These are phyloP conservation scores for Chroicocephalus ridibundus DNA, from an alignment of 2,113 vertebrate genomes.

Conservation along the genomic window DNA sequence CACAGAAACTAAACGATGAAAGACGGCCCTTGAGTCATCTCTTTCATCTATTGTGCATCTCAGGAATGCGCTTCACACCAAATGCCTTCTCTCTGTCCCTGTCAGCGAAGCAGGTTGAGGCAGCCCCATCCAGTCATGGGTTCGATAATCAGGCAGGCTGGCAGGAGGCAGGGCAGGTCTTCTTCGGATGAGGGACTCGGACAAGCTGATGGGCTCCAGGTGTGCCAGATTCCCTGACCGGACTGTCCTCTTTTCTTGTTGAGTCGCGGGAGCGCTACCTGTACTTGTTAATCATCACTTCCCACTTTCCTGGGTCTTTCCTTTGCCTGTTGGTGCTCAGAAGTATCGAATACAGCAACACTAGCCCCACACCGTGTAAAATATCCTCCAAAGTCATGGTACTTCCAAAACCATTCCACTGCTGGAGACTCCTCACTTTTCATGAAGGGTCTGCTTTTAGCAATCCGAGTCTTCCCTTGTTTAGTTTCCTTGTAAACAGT, in stretches of 20 bases:
- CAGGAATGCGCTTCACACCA: background rate
- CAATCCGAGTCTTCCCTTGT: background rate
- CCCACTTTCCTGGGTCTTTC: background rate
- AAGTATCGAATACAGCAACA: fast-evolving
- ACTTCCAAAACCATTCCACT: background rate
- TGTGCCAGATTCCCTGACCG: background rate
- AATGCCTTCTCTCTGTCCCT: background rate
- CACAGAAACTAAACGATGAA: background rate
- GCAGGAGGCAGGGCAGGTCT: background rate
- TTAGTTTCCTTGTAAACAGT: background rate
- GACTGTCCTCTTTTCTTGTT: background rate
- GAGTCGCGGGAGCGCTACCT: background rate
- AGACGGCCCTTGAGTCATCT: background rate
- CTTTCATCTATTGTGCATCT: background rate
- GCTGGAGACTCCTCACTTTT: background rate
- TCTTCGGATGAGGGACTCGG: background rate
- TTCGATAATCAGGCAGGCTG: background rate
- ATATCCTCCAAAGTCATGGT: background rate
- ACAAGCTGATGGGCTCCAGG: background rate
- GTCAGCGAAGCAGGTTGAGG: fast-evolving
- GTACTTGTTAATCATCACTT: background rate
- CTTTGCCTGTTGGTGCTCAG: fast-evolving
- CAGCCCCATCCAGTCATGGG: fast-evolving
- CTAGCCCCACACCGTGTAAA: background rate
- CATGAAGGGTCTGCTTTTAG: background rate